Conservation (phyloP, 1,140 invertebrate species). For the Melitaea cinxia region DNA sequence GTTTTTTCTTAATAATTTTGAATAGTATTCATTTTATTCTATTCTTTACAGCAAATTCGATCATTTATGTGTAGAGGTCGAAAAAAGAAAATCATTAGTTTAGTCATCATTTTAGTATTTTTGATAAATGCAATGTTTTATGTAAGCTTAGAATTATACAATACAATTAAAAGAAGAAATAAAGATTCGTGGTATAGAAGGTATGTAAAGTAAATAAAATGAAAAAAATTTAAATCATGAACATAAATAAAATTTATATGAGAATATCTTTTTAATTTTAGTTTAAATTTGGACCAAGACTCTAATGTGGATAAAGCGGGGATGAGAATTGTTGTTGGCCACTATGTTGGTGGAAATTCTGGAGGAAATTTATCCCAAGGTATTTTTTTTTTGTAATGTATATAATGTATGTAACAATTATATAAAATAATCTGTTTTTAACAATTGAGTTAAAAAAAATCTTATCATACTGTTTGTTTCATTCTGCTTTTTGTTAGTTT, state of each 20-base stretch:
- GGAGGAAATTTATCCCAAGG: slow-evolving; percentile 87
- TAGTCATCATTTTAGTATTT: slow-evolving; percentile 58
- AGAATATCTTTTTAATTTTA: slow-evolving; percentile 39
- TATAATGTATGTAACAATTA: no score
- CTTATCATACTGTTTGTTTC: neutral
- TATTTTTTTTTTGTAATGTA: no score
- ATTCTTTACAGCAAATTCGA: slow-evolving; percentile 55
- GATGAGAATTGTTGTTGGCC: slow-evolving; percentile 90
- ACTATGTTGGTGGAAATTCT: slow-evolving; percentile 88
- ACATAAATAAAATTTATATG: neutral
- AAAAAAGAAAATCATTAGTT: slow-evolving; percentile 62
- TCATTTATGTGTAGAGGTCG: slow-evolving; percentile 62
- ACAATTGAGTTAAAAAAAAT: neutral
- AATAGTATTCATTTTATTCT: neutral
- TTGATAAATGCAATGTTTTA: slow-evolving; percentile 70
- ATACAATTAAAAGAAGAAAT: slow-evolving; percentile 57
- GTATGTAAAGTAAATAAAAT: slow-evolving; percentile 34
- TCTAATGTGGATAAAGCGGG: slow-evolving; percentile 88
- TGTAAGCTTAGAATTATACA: slow-evolving; percentile 67
- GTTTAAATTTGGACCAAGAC: slow-evolving; percentile 61
- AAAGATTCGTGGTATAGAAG: slow-evolving; percentile 61
- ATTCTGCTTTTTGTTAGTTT: neutral
- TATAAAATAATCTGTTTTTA: no score
- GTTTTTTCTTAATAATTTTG: neutral
- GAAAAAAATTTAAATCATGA: neutral